Conservation (phyloP, 2,113 vertebrate species). For the Antennarius striatus region DNA sequence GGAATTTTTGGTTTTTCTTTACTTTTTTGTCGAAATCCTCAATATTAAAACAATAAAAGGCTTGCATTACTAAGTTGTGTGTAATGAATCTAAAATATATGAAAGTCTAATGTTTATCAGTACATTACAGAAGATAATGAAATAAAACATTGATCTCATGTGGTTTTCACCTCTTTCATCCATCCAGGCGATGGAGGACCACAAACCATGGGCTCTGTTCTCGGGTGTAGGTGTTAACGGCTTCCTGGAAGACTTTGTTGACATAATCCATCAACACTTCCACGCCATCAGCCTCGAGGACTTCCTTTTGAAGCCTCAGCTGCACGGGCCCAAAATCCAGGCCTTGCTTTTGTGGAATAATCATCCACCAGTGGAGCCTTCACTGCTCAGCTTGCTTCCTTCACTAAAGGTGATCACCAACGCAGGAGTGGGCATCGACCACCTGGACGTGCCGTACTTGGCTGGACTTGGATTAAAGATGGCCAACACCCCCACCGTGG, state of each 20-base stretch:
- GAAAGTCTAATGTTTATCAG: too few species aligned
- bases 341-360: slow-evolving; percentile 44
- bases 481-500: slow-evolving; percentile 78
- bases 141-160: too few species aligned
- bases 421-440: slow-evolving; percentile 81
- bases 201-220: slow-evolving; percentile 71
- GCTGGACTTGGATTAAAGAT: slow-evolving; percentile 78
- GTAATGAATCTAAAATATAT: too few species aligned
- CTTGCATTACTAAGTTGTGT: too few species aligned
- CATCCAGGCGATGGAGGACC: slow-evolving; percentile 51
- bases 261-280: slow-evolving; percentile 54
- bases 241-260: slow-evolving; percentile 7
- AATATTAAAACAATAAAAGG: too few species aligned
- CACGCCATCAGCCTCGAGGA: slow-evolving; percentile 43
- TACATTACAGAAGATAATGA: too few species aligned
- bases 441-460: slow-evolving; percentile 81
- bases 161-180: not conserved
- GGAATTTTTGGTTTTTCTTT: too few species aligned
- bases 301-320: slow-evolving; percentile 43
- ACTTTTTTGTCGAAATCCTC: too few species aligned
- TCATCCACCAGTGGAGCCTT: not conserved
- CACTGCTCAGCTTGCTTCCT: slow-evolving; percentile 66
- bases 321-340: slow-evolving; percentile 59
- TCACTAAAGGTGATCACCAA: slow-evolving; percentile 80
- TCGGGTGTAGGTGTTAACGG: slow-evolving; percentile 34